Conservation (phyloP, 2,888 invertebrate species). For the Spodoptera littoralis region DNA sequence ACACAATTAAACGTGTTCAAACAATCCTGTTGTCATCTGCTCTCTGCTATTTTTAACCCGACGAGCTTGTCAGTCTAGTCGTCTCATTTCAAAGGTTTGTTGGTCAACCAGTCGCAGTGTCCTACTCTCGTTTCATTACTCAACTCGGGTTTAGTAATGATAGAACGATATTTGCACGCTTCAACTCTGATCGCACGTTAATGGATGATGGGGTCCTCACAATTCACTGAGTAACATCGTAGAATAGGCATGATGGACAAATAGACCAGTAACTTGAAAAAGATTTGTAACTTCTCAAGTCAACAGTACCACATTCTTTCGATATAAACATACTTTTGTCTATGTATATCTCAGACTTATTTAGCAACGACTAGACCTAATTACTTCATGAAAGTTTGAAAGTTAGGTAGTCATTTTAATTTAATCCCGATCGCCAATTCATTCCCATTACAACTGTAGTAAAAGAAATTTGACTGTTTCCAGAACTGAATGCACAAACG, state of each 20-base stretch:
- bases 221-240: no score
- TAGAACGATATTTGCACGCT: slow-evolving; percentile 32
- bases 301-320: no score
- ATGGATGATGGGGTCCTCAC: background rate
- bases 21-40: slow-evolving; percentile 48
- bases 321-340: no score
- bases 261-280: no score
- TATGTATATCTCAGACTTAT: no score
- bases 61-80: slow-evolving; percentile 42
- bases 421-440: no score
- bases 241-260: no score
- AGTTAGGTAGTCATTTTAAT: no score
- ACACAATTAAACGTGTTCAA: slow-evolving; percentile 19
- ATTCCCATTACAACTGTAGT: no score
- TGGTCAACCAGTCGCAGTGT: slow-evolving; percentile 47
- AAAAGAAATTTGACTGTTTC: slow-evolving; percentile 28
- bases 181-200: slow-evolving; percentile 8
- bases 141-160: slow-evolving; percentile 40
- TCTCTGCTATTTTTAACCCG: slow-evolving; percentile 45
- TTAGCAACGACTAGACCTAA: no score
- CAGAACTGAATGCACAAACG: slow-evolving; percentile 51
- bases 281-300: no score
- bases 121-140: slow-evolving; percentile 43
- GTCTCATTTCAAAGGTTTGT: slow-evolving; percentile 53
- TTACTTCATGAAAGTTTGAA: no score